These are phyloP conservation scores for Osmerus eperlanus DNA, from an alignment of 2,113 vertebrate species.

Conservation along the genomic window DNA sequence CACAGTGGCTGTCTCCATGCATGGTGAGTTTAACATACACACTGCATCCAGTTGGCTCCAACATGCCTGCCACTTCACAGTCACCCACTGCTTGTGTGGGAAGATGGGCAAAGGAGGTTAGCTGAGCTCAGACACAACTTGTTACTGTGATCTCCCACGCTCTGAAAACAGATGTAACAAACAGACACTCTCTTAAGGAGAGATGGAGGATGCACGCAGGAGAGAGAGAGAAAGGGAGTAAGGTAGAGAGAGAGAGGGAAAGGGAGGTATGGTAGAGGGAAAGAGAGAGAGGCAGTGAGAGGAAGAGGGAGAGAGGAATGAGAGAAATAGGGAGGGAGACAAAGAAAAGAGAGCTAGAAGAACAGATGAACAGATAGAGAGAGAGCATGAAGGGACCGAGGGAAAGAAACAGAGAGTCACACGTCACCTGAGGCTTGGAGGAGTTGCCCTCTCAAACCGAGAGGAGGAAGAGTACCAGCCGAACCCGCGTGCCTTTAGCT, in stretches of 20 bases:
- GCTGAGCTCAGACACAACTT: slow-evolving; percentile 41
- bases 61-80: slow-evolving; percentile 13
- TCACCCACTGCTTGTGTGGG: slow-evolving; percentile 43
- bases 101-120: slow-evolving; percentile 34
- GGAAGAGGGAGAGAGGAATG: too few species aligned
- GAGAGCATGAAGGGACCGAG: too few species aligned
- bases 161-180: slow-evolving; percentile 47
- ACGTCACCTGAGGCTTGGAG: not conserved
- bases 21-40: not conserved
- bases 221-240: not conserved
- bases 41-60: not conserved
- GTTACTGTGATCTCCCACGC: slow-evolving; percentile 47
- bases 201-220: too few species aligned
- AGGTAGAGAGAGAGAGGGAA: slow-evolving; percentile 13
- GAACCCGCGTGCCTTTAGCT: not conserved
- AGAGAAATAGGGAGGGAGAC: too few species aligned
- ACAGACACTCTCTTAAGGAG: slow-evolving; percentile 17
- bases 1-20: too few species aligned
- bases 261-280: slow-evolving; percentile 6
- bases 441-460: not conserved
- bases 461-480: not conserved
- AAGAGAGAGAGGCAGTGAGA: not conserved
- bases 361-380: too few species aligned
- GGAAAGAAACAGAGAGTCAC: not conserved
- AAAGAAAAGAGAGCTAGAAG: too few species aligned